Percentiles rank a stretch among this genome's conserved stretches.
Conservation (phyloP, 2,797 vertebrate species). For the Neosilurus mollespiculum region DNA sequence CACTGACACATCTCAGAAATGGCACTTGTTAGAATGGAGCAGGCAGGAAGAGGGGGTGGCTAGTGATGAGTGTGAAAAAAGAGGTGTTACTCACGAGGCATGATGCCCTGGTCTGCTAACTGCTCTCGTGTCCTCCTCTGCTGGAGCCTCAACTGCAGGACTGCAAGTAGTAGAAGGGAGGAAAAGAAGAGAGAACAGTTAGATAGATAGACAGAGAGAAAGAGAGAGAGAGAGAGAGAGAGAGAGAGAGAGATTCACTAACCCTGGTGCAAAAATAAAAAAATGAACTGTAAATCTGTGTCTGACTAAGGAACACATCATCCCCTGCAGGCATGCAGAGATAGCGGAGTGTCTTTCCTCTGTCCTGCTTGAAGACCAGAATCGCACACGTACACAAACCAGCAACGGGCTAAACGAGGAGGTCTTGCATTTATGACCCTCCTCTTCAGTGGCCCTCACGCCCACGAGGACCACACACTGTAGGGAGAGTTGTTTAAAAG, state of each 20-base stretch:
- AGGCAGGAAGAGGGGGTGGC: too few relatives aligned
- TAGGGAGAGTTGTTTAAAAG: constrained; percentile 77
- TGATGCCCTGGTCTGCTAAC: constrained; percentile 91
- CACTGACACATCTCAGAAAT: constrained; percentile 4
- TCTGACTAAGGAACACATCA: constrained; percentile 46
- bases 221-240: constrained; percentile 45
- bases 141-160: constrained; percentile 97
- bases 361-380: constrained; percentile 38
- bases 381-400: constrained; percentile 43
- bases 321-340: constrained; percentile 43
- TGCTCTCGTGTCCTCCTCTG: constrained; percentile 95
- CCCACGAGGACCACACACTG: constrained; percentile 76
- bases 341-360: constrained; percentile 25
- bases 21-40: neutral
- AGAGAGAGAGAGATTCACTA: constrained; percentile 30
- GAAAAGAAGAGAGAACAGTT: constrained; percentile 41
- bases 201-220: constrained; percentile 34
- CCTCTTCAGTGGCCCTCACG: constrained; percentile 43
- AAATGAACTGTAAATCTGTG: constrained; percentile 40
- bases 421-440: constrained; percentile 51
- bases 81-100: constrained; percentile 90
- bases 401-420: constrained; percentile 16
- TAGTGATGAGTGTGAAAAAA: constrained; percentile 7
- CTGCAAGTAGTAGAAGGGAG: constrained; percentile 65
- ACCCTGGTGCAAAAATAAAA: constrained; percentile 27